Conservation (phyloP, 2,888 invertebrate species). For the Sesia bembeciformis region DNA sequence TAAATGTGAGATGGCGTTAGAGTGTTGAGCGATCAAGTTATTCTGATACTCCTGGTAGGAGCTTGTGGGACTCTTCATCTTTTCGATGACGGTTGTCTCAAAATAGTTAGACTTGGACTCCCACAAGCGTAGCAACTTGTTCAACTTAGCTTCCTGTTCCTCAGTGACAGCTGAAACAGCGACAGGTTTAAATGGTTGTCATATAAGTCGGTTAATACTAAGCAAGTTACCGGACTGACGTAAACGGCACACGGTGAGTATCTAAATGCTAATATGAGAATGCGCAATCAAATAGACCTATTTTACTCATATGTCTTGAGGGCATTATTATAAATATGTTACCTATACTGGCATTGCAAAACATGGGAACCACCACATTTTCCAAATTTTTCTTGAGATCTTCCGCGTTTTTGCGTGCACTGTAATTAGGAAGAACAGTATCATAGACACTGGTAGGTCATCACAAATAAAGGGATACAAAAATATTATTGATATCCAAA, state of each 20-base stretch:
- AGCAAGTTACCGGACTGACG: slow-evolving; percentile 66
- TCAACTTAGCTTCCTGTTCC: slow-evolving; percentile 92
- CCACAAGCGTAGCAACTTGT: slow-evolving; percentile 96
- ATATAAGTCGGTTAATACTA: slow-evolving; percentile 38
- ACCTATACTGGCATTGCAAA: slow-evolving; percentile 92
- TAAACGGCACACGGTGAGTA: slow-evolving; percentile 49
- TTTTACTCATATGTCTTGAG: slow-evolving; percentile 49
- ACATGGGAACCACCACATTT: slow-evolving; percentile 97
- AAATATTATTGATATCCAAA: neutral
- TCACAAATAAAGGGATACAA: neutral
- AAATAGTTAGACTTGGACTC: slow-evolving; percentile 96
- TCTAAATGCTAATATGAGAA: slow-evolving; percentile 58
- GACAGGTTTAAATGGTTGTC: slow-evolving; percentile 57
- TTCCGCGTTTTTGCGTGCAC: slow-evolving; percentile 95
- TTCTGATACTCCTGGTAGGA: slow-evolving; percentile 94
- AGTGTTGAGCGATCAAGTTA: slow-evolving; percentile 86
- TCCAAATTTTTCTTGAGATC: slow-evolving; percentile 95
- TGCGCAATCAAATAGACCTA: slow-evolving; percentile 42
- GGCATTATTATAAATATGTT: slow-evolving; percentile 75
- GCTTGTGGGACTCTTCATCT: slow-evolving; percentile 88
- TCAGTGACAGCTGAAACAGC: slow-evolving; percentile 83
- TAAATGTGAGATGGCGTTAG: slow-evolving; percentile 83
- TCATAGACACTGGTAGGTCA: slow-evolving; percentile 56
- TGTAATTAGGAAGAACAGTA: slow-evolving; percentile 77
- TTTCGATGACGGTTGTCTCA: slow-evolving; percentile 85